Percentiles rank a stretch among this genome's conserved stretches.
Conservation (phyloP, 2,797 vertebrate species). For the Hylomyscus alleni region DNA sequence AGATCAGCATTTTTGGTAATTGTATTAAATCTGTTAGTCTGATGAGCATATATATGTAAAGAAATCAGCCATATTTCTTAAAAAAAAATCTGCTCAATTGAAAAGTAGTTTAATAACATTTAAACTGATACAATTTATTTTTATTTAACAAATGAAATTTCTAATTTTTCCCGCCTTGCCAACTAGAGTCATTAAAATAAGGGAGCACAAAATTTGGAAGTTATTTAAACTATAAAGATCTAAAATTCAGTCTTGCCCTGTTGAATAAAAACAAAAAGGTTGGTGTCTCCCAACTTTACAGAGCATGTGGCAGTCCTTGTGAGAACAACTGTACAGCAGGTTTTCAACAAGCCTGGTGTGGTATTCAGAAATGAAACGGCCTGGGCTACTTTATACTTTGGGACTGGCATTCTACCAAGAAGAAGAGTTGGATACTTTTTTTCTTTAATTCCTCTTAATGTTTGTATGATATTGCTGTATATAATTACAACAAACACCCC, state of each 20-base stretch:
- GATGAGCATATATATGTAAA: slow-evolving; percentile 22
- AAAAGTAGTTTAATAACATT: slow-evolving; percentile 53
- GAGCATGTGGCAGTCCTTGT: slow-evolving; percentile 77
- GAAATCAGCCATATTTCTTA: slow-evolving; percentile 48
- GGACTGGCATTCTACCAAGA: slow-evolving; percentile 85
- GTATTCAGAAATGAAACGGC: slow-evolving; percentile 74
- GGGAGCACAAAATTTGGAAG: neutral
- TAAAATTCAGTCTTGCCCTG: slow-evolving; percentile 49
- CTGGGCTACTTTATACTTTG: slow-evolving; percentile 81
- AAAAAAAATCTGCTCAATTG: slow-evolving; percentile 50
- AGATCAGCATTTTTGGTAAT: slow-evolving; percentile 75
- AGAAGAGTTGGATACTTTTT: slow-evolving; percentile 70
- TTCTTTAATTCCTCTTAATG: slow-evolving; percentile 11
- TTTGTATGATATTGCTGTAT: slow-evolving; percentile 67
- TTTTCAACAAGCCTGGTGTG: slow-evolving; percentile 76
- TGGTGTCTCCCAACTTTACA: slow-evolving; percentile 62
- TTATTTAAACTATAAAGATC: slow-evolving; percentile 32
- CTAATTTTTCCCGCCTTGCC: neutral
- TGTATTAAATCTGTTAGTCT: slow-evolving; percentile 74
- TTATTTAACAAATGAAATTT: slow-evolving; percentile 49
- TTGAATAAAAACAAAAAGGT: slow-evolving; percentile 44
- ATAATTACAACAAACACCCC: slow-evolving; percentile 59
- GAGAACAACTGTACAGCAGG: slow-evolving; percentile 83
- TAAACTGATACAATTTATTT: slow-evolving; percentile 30
- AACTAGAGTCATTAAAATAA: slow-evolving; percentile 47